Percentiles rank a stretch among this genome's conserved stretches.
Evolutionary conservation across 2,797 vertebrate genomes (phyloP).

Genomic region (Prionace glauca): DNA sequence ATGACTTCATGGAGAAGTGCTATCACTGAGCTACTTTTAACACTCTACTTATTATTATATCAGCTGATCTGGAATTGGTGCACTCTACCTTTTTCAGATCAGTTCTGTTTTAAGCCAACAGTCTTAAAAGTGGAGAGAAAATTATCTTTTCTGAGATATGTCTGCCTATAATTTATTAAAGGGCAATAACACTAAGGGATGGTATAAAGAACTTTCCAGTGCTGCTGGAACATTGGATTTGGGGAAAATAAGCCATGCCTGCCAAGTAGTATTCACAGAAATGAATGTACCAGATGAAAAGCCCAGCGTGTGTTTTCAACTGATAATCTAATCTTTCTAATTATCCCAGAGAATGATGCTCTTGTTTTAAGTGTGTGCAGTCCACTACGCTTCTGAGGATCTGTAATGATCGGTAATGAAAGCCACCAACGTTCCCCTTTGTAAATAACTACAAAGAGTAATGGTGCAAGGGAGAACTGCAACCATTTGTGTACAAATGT

Average conservation of each 20-base stretch:
- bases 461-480: not conserved
- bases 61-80: not conserved
- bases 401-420: not conserved
- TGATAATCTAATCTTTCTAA: constrained; percentile 32
- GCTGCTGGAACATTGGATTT: not conserved
- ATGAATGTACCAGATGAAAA: constrained; percentile 5
- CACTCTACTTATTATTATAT: not conserved
- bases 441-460: not conserved
- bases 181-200: not conserved
- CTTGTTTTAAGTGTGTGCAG: not conserved
- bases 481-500: not conserved
- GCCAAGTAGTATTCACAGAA: not conserved
- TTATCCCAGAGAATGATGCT: not conserved
- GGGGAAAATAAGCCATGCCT: not conserved
- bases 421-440: not conserved
- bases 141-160: not conserved
- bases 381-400: not conserved
- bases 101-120: not conserved
- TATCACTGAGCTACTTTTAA: not conserved
- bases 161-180: not conserved
- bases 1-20: not conserved
- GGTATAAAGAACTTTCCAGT: not conserved
- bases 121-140: not conserved
- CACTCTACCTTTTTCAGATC: not conserved
- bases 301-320: constrained; percentile 6